Conservation (phyloP, 1,140 invertebrate species). For the Antheraea pernyi region DNA sequence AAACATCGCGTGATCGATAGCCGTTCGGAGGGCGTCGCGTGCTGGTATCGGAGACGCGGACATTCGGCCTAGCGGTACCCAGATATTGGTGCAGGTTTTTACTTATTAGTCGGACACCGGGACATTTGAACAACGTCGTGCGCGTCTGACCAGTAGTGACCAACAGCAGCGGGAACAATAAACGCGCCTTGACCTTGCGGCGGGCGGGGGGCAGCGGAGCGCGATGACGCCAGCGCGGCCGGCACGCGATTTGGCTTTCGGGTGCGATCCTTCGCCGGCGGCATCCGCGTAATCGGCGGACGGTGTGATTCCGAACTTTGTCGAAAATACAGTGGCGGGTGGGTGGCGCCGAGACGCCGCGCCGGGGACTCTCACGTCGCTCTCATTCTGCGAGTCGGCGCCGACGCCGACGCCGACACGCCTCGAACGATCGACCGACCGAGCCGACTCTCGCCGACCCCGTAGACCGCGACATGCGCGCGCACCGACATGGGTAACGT, state of each 20-base stretch:
- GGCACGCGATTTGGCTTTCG: conserved; percentile 73
- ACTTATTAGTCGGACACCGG: conserved; percentile 25
- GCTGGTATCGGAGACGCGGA: conserved; percentile 24
- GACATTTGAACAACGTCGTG: conserved; percentile 21
- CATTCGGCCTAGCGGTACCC: conserved; percentile 14
- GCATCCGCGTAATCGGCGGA: conserved; percentile 74
- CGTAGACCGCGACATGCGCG: conserved; percentile 71
- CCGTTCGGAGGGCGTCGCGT: conserved; percentile 32
- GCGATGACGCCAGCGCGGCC: conserved; percentile 72
- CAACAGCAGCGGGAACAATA: conserved; percentile 55
- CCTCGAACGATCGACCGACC: conserved; percentile 74
- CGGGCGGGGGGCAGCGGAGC: conserved; percentile 57
- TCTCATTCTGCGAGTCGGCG: conserved; percentile 72
- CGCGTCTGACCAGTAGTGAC: conserved; percentile 38
- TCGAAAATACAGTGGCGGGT: conserved; percentile 68
- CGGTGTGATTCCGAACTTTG: conserved; percentile 60
- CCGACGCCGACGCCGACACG: conserved; percentile 76
- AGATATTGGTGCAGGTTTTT: conserved; percentile 22
- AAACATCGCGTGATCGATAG: conserved; percentile 70
- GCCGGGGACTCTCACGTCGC: conserved; percentile 44
- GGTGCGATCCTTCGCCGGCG: conserved; percentile 74
- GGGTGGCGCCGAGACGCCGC: conserved; percentile 55
- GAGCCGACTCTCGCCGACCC: conserved; percentile 59
- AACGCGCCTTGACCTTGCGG: conserved; percentile 74
- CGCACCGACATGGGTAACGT: conserved; percentile 74